phyloP scores from a whole-genome alignment of 1,140 invertebrate species.

The Drosophila sucinea region DNA sequence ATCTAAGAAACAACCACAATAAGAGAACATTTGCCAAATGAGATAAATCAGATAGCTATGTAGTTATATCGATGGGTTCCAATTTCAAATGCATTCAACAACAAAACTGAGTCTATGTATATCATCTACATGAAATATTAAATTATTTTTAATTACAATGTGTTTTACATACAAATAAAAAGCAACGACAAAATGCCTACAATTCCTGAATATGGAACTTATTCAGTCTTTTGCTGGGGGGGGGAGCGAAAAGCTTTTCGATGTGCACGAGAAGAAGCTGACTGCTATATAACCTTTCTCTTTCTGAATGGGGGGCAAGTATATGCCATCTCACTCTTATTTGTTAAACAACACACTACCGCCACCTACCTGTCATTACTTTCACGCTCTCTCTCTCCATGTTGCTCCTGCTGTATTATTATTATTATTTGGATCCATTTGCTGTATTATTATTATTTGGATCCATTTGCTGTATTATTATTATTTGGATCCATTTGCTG shows the following conservation, averaged over 20 bases:
- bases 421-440: too few species aligned
- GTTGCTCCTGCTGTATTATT: too few species aligned
- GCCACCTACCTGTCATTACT: background rate
- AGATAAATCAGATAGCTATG: slow-evolving; percentile 30
- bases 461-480: too few species aligned
- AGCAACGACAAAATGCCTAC: slow-evolving; percentile 20
- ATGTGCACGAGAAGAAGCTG: too few species aligned
- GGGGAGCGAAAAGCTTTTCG: too few species aligned
- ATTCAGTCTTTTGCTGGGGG: too few species aligned
- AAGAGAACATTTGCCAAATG: slow-evolving; percentile 61
- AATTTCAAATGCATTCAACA: slow-evolving; percentile 37
- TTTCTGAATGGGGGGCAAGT: background rate
- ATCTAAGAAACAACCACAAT: slow-evolving; percentile 24
- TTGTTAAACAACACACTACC: background rate
- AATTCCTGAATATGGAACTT: background rate
- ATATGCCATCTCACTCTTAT: background rate
- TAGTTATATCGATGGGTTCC: slow-evolving; percentile 41
- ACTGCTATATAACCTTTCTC: background rate
- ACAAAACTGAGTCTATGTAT: slow-evolving; percentile 36
- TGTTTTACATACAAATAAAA: slow-evolving; percentile 50
- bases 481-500: too few species aligned
- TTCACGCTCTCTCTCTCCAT: background rate
- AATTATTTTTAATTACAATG: slow-evolving; percentile 33
- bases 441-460: too few species aligned
- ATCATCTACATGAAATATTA: slow-evolving; percentile 49